Conservation (phyloP, 2,797 vertebrate species). For the Harpagifer antarcticus region DNA sequence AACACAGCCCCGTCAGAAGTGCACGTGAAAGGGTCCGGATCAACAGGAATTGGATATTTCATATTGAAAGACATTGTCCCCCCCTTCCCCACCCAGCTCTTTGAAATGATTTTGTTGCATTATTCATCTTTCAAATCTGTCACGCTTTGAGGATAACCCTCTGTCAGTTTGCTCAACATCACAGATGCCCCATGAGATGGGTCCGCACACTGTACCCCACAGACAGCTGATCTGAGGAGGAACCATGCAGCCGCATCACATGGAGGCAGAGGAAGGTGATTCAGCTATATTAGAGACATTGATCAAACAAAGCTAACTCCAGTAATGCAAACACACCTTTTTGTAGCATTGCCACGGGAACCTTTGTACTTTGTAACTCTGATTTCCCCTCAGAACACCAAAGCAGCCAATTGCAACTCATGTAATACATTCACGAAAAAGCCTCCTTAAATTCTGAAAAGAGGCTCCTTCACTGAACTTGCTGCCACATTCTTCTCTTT, state of each 20-base stretch:
- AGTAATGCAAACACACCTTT: not conserved
- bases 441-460: not conserved
- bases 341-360: constrained; percentile 1
- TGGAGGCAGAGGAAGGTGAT: constrained; percentile 18
- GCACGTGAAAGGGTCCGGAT: constrained; percentile 39
- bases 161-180: constrained; percentile 45
- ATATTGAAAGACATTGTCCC: constrained; percentile 17
- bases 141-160: constrained; percentile 53
- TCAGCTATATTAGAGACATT: not conserved
- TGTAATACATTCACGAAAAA: constrained; percentile 16
- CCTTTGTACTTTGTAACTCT: constrained; percentile 51
- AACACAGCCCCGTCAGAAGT: constrained; percentile 39
- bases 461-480: constrained; percentile 22
- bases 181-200: constrained; percentile 43
- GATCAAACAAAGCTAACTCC: not conserved
- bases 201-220: constrained; percentile 12
- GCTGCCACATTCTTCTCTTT: constrained; percentile 39
- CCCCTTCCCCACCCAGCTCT: not conserved
- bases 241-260: constrained; percentile 21
- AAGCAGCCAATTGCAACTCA: not conserved
- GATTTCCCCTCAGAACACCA: constrained; percentile 2
- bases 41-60: constrained; percentile 48
- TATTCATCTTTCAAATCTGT: constrained; percentile 61
- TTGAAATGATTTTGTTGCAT: constrained; percentile 59
- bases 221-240: constrained; percentile 33